These are phyloP conservation scores for Diachasmimorpha longicaudata DNA, from an alignment of 1,140 invertebrate genomes.

Conservation along the genomic window DNA sequence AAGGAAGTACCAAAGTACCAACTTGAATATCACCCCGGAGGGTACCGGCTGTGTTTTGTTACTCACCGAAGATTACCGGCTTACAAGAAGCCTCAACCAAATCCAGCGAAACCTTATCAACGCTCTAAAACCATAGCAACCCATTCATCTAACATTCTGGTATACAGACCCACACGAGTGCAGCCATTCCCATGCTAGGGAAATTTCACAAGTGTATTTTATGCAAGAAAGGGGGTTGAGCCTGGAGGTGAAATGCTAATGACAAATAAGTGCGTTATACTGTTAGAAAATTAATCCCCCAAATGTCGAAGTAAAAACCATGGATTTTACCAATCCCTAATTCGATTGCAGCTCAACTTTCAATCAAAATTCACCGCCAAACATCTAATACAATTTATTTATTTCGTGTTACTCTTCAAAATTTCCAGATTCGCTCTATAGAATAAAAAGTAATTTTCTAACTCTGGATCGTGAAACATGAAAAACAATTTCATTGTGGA, in stretches of 20 bases:
- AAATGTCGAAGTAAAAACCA: no score
- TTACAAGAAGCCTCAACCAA: conserved; percentile 43
- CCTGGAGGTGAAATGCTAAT: background rate
- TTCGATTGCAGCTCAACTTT: no score
- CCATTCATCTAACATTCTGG: conserved; percentile 13
- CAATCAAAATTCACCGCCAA: no score
- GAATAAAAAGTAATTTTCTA: no score
- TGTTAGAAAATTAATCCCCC: no score
- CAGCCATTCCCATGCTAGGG: background rate
- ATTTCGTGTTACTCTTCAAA: no score
- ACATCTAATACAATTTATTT: no score
- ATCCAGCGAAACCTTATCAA: conserved; percentile 33
- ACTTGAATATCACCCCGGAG: conserved; percentile 14
- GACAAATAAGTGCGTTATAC: no score
- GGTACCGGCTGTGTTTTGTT: conserved; percentile 41
- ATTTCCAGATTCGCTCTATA: no score
- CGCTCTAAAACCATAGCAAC: conserved; percentile 22
- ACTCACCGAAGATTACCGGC: conserved; percentile 50
- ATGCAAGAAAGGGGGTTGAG: conserved; percentile 9
- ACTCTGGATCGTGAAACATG: no score
- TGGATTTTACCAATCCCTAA: no score
- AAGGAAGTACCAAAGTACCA: conserved; percentile 2
- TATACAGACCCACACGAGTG: background rate
- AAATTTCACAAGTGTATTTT: conserved; percentile 24
- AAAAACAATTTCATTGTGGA: background rate